Conservation (phyloP, 1,140 invertebrate genomes). For the Zaprionus capensis region DNA sequence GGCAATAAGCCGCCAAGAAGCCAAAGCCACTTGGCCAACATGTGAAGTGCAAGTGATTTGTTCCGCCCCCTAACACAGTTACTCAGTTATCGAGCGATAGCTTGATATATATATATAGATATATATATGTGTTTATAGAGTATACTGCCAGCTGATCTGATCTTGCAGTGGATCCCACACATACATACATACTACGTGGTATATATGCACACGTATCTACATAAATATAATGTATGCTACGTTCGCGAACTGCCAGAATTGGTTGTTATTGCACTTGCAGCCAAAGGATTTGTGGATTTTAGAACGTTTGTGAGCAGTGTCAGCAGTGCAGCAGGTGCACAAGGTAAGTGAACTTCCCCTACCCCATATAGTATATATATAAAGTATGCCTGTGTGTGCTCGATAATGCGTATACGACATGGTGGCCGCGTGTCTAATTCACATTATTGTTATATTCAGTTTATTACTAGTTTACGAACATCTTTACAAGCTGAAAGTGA, state of each 20-base stretch:
- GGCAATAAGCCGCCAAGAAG: slow-evolving; percentile 9
- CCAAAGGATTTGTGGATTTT: slow-evolving; percentile 84
- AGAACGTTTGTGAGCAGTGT: slow-evolving; percentile 56
- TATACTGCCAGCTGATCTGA: slow-evolving; percentile 1
- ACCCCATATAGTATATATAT: neutral
- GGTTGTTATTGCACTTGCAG: slow-evolving; percentile 82
- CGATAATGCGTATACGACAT: slow-evolving; percentile 67
- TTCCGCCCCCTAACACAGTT: slow-evolving; percentile 19
- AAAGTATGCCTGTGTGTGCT: neutral
- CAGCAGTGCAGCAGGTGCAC: slow-evolving; percentile 64
- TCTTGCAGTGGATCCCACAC: slow-evolving; percentile 2
- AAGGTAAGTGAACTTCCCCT: slow-evolving; percentile 51
- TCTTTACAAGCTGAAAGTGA: neutral
- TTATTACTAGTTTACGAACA: neutral
- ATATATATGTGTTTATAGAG: neutral
- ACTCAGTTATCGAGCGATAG: slow-evolving; percentile 5
- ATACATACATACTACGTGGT: neutral
- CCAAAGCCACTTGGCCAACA: slow-evolving; percentile 34
- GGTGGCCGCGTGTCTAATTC: slow-evolving; percentile 64
- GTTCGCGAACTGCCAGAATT: slow-evolving; percentile 73
- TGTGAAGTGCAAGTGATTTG: slow-evolving; percentile 51
- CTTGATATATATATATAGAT: slow-evolving; percentile 4
- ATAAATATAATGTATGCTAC: slow-evolving; percentile 76
- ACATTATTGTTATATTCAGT: too few relatives aligned
- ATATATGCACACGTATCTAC: slow-evolving; percentile 35